Percentiles rank a stretch among this genome's conserved stretches.
Evolutionary conservation across 2,888 invertebrate species (phyloP).

Genomic region (Cacoxenus indagator): DNA sequence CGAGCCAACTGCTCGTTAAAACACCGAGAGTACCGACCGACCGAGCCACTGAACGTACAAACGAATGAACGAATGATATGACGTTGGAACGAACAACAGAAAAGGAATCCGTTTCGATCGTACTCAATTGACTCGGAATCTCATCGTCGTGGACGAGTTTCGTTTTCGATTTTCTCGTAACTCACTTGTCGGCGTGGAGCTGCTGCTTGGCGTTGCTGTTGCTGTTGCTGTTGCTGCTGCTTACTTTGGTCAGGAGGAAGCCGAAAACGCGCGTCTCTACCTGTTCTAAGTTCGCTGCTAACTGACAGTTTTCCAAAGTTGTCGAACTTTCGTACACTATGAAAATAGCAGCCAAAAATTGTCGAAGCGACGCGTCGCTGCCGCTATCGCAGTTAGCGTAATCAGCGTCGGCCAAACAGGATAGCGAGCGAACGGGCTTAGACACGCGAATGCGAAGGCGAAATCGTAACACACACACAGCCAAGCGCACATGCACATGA

Average conservation of each 20-base stretch:
- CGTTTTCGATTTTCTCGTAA: neutral
- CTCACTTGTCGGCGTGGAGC: too few species aligned
- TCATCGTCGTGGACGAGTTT: neutral
- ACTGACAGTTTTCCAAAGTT: slow-evolving; percentile 72
- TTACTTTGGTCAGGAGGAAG: slow-evolving; percentile 56
- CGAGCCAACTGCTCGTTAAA: neutral
- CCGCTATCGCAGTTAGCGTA: slow-evolving; percentile 29
- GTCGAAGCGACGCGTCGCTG: slow-evolving; percentile 32
- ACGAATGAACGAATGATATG: neutral
- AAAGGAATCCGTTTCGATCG: neutral
- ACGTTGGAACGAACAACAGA: neutral
- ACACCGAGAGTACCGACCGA: slow-evolving; percentile 1
- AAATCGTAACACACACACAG: too few species aligned
- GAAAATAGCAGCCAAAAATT: slow-evolving; percentile 67
- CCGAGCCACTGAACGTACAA: neutral
- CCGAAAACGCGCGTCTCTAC: slow-evolving; percentile 71
- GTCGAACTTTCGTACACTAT: slow-evolving; percentile 70
- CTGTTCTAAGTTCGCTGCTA: slow-evolving; percentile 72
- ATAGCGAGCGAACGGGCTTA: neutral
- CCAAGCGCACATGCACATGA: neutral
- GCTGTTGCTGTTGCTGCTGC: neutral
- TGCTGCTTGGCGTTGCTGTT: slow-evolving; percentile 24
- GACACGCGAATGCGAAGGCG: neutral
- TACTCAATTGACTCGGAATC: neutral
- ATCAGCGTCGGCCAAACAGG: neutral